These are phyloP conservation scores for Amphipoea lucens DNA, from an alignment of 2,888 invertebrate species.

Conservation along the genomic window DNA sequence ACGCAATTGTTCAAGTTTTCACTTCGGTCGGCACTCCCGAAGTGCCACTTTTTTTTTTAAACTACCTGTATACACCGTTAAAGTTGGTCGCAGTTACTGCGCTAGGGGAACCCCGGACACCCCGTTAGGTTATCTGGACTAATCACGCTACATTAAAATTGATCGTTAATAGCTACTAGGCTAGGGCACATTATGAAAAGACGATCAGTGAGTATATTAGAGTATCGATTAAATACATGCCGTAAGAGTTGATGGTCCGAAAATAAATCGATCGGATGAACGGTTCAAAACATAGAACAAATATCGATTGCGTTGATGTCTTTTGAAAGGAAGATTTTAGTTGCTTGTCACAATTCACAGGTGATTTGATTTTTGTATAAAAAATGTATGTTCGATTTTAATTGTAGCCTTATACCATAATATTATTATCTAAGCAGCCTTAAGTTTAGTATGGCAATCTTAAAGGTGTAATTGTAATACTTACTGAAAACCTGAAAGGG, in stretches of 20 bases:
- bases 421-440: too few species aligned
- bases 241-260: background rate
- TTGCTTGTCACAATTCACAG: background rate
- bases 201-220: too few species aligned
- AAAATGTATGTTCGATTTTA: background rate
- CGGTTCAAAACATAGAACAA: background rate
- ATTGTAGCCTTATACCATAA: too few species aligned
- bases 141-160: too few species aligned
- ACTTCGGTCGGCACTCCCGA: too few species aligned
- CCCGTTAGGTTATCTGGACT: background rate
- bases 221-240: too few species aligned
- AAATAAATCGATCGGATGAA: background rate
- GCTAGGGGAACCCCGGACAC: background rate
- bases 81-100: background rate
- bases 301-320: conserved; percentile 34
- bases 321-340: conserved; percentile 11
- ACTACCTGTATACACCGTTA: too few species aligned
- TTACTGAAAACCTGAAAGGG: background rate
- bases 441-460: background rate
- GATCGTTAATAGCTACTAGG: too few species aligned
- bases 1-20: too few species aligned
- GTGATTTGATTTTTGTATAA: background rate
- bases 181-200: too few species aligned
- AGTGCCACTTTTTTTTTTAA: too few species aligned
- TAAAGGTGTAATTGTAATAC: background rate